phyloP scores from a whole-genome alignment of 2,797 vertebrate genomes.

The Mico argentatus region DNA sequence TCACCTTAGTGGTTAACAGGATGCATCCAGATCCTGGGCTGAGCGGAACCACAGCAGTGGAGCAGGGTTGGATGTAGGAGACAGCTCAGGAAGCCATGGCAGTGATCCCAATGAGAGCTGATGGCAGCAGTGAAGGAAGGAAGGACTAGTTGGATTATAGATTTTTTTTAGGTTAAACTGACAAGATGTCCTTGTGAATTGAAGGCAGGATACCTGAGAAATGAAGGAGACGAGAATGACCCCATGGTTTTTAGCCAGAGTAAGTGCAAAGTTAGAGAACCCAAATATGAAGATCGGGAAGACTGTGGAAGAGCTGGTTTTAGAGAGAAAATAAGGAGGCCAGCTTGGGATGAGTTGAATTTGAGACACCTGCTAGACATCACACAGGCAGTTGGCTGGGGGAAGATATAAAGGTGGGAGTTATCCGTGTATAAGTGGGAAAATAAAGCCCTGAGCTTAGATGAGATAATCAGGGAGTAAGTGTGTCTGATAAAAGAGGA shows the following conservation, averaged over 20 bases:
- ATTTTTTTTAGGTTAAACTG: neutral
- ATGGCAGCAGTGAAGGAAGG: neutral
- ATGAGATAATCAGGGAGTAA: neutral
- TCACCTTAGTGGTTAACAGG: too few species aligned
- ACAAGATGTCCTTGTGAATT: neutral
- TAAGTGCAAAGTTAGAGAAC: neutral
- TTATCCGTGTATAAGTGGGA: rapidly evolving
- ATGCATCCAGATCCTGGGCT: neutral
- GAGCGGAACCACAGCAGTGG: rapidly evolving
- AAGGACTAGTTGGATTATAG: neutral
- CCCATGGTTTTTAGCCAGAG: neutral
- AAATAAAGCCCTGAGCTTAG: neutral
- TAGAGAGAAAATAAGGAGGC: neutral
- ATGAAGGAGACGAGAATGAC: rapidly evolving
- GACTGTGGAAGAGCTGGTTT: rapidly evolving
- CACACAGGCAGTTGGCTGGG: neutral
- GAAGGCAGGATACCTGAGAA: neutral
- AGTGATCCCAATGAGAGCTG: rapidly evolving
- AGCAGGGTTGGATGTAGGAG: neutral
- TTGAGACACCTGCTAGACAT: too few species aligned
- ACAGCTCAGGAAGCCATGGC: rapidly evolving
- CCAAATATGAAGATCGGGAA: neutral
- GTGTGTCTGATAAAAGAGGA: neutral
- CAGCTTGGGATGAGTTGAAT: neutral
- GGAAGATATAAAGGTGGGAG: rapidly evolving